Evolutionary conservation across 2,888 invertebrate species (phyloP).

Genomic region (Erebia ligea): DNA sequence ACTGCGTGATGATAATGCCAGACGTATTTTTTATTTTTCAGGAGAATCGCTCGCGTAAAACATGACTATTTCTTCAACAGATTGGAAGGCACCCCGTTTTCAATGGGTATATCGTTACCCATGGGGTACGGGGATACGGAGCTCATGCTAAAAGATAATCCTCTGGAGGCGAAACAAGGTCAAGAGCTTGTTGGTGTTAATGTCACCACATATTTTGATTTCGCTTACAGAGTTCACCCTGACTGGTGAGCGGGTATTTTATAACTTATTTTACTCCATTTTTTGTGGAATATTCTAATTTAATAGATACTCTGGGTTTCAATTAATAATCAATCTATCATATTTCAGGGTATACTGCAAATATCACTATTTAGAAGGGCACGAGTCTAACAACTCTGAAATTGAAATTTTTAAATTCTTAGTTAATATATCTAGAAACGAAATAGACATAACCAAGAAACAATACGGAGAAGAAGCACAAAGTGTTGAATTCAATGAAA

Average conservation of each 20-base stretch:
- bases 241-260: slow-evolving; percentile 85
- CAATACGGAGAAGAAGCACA: slow-evolving; percentile 65
- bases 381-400: slow-evolving; percentile 89
- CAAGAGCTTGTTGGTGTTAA: slow-evolving; percentile 86
- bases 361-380: slow-evolving; percentile 91
- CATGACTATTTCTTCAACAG: slow-evolving; percentile 93
- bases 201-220: slow-evolving; percentile 88
- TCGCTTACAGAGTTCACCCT: slow-evolving; percentile 92
- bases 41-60: slow-evolving; percentile 89
- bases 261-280: neutral
- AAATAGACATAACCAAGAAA: slow-evolving; percentile 69
- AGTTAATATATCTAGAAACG: slow-evolving; percentile 82
- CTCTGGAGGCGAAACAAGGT: slow-evolving; percentile 86
- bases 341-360: slow-evolving; percentile 91
- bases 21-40: slow-evolving; percentile 45
- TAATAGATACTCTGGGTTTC: neutral
- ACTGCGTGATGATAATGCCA: neutral
- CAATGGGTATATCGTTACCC: slow-evolving; percentile 92
- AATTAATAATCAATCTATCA: neutral
- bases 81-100: slow-evolving; percentile 93
- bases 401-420: slow-evolving; percentile 90
- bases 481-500: slow-evolving; percentile 52
- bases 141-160: slow-evolving; percentile 90
- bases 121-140: slow-evolving; percentile 90
- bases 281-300: neutral